Evolutionary conservation across 2,113 vertebrate species (phyloP).

Genomic region (sheep (Ovis aries)): DNA sequence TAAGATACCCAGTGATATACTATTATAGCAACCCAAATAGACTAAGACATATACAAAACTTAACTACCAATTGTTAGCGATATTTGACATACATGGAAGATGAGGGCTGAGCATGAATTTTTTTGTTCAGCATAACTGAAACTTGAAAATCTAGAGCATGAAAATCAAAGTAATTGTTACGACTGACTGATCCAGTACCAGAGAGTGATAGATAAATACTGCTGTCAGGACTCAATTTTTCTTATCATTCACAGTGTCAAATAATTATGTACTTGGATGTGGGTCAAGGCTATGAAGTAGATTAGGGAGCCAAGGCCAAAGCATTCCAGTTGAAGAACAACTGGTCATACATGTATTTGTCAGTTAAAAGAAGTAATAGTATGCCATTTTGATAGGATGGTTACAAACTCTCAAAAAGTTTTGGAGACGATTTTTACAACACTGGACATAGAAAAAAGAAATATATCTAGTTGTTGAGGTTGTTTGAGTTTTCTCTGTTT

Average conservation of each 20-base stretch:
- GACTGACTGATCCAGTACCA: background rate
- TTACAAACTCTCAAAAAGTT: background rate
- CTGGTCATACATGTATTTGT: background rate
- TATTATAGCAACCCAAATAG: background rate
- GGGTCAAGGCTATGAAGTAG: background rate
- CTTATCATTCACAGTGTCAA: background rate
- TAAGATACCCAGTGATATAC: background rate
- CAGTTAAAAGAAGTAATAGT: background rate
- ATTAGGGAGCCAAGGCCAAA: background rate
- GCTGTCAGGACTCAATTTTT: background rate
- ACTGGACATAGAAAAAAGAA: background rate
- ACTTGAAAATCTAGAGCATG: background rate
- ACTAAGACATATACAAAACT: background rate
- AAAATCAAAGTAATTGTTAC: constrained; percentile 13
- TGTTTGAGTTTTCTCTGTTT: background rate
- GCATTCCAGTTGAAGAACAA: background rate
- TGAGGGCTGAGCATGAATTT: background rate
- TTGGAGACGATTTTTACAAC: background rate
- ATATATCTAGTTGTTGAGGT: background rate
- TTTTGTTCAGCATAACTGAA: background rate
- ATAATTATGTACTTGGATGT: background rate
- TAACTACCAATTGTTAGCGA: background rate
- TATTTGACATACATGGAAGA: background rate
- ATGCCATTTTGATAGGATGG: background rate
- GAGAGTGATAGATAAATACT: background rate